Conservation (phyloP, 2,797 vertebrate species). For the Crypturellus tataupa region DNA sequence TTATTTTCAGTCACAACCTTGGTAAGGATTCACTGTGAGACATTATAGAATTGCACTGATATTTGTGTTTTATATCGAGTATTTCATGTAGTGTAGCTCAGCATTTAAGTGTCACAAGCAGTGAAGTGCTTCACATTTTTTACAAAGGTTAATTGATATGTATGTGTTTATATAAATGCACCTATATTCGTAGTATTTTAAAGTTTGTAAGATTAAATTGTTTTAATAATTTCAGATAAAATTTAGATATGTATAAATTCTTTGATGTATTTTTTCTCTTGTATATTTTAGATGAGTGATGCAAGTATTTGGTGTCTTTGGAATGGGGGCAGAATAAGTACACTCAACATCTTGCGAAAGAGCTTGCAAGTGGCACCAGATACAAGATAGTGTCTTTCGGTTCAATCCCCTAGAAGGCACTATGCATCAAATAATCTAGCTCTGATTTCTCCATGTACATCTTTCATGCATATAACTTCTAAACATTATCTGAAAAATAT, state of each 20-base stretch:
- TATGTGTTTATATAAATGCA: too few species aligned
- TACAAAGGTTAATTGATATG: not conserved
- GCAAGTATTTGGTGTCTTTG: not conserved
- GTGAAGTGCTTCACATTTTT: not conserved
- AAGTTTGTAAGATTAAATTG: not conserved
- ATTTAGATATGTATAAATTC: not conserved
- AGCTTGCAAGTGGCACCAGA: not conserved
- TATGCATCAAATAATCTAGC: not conserved
- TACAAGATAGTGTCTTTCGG: not conserved
- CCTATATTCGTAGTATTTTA: not conserved
- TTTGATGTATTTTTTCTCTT: not conserved
- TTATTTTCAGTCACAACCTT: not conserved
- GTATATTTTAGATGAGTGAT: not conserved
- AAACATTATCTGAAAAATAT: not conserved
- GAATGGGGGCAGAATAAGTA: not conserved
- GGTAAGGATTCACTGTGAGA: not conserved
- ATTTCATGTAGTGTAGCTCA: not conserved
- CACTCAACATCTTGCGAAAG: not conserved
- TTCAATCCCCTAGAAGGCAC: not conserved
- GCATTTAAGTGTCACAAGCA: not conserved
- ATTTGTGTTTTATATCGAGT: not conserved
- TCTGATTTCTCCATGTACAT: not conserved
- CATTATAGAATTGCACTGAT: not conserved
- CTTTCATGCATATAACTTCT: not conserved
- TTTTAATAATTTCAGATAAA: not conserved